Evolutionary conservation across 2,113 vertebrate species (phyloP).

Genomic region (Lophius piscatorius): DNA sequence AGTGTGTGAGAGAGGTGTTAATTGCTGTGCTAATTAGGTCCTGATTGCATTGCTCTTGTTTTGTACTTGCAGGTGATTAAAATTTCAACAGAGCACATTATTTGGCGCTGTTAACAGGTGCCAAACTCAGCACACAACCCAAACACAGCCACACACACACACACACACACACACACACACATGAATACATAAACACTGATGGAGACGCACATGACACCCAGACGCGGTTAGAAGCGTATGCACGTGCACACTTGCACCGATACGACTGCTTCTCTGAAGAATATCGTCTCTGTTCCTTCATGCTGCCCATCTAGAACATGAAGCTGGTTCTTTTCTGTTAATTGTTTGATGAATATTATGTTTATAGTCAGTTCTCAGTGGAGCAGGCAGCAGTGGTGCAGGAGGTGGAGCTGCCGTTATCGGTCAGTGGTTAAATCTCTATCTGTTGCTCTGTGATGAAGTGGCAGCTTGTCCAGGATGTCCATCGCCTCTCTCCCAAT

Average conservation of each 20-base stretch:
- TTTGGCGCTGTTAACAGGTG: constrained; percentile 99
- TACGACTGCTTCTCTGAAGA: too few species aligned
- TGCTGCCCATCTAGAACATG: too few species aligned
- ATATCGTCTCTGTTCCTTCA: too few species aligned
- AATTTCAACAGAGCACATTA: constrained; percentile 99
- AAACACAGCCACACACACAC: constrained; percentile 40
- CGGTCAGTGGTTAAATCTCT: too few species aligned
- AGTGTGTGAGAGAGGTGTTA: constrained; percentile 90
- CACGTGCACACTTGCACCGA: constrained; percentile 1
- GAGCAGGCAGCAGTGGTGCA: too few species aligned
- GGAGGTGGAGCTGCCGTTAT: too few species aligned
- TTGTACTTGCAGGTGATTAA: constrained; percentile 99
- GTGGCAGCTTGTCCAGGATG: too few species aligned
- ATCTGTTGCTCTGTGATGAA: too few species aligned
- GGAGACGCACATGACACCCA: not conserved
- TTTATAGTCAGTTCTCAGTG: too few species aligned
- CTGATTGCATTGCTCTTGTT: constrained; percentile 99
- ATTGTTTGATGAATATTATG: too few species aligned
- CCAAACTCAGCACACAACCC: constrained; percentile 65
- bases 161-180: not conserved
- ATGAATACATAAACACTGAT: not conserved
- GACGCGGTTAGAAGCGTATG: not conserved
- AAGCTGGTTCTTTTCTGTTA: too few species aligned
- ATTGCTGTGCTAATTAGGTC: constrained; percentile 99
- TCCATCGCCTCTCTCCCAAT: too few species aligned